A percentile compares a stretch with the other conserved stretches of the same genome.
Evolutionary conservation across 2,888 invertebrate species (phyloP).

Genomic region (Formica aserva): DNA sequence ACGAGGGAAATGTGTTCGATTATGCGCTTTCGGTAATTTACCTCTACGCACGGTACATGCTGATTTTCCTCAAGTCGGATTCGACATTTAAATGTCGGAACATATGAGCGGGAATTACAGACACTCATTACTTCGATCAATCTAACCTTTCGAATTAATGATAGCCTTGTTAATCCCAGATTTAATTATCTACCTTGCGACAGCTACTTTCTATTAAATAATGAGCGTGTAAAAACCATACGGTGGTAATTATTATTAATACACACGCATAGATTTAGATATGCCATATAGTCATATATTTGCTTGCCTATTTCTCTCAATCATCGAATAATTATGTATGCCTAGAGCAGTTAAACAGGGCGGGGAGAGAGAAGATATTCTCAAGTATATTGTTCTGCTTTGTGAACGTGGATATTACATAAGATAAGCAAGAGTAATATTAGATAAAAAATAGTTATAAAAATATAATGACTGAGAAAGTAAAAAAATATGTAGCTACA

Average conservation of each 20-base stretch:
- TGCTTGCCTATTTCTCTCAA: background rate
- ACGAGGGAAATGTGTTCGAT: constrained; percentile 52
- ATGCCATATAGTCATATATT: background rate
- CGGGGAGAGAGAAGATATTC: background rate
- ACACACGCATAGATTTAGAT: background rate
- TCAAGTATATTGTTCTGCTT: background rate
- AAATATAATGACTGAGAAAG: background rate
- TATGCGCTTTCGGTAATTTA: background rate
- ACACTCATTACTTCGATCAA: background rate
- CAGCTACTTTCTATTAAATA: background rate
- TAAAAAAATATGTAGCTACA: background rate
- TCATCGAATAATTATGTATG: background rate
- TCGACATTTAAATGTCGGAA: constrained; percentile 6
- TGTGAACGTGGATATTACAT: background rate
- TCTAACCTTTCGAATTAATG: constrained; percentile 14
- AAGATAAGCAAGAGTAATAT: background rate
- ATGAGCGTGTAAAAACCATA: background rate
- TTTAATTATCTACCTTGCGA: constrained; percentile 19
- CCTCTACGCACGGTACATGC: background rate
- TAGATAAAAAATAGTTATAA: background rate
- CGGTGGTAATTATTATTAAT: background rate
- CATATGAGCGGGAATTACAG: constrained; percentile 1
- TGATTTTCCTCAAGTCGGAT: background rate
- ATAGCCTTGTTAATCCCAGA: background rate
- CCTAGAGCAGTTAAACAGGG: background rate